A percentile compares a stretch with the other conserved stretches of the same genome.
These are phyloP conservation scores for Bugula neritina DNA, from an alignment of 2,888 invertebrate genomes.

Conservation along the genomic window DNA sequence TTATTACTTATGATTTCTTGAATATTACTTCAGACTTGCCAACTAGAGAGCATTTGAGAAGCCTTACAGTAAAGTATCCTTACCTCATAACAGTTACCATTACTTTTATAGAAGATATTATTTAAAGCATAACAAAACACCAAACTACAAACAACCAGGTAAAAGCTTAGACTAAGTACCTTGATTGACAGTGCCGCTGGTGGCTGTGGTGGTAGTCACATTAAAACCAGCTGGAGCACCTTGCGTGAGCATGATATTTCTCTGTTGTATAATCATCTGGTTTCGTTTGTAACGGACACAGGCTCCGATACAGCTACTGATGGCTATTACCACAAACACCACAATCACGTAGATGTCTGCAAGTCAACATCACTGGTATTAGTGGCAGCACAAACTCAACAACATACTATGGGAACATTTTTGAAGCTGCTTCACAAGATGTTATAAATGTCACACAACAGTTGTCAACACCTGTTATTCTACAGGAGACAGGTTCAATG, in stretches of 20 bases:
- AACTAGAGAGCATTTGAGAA: too few species aligned
- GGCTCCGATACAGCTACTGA: constrained; percentile 22
- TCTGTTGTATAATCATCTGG: constrained; percentile 13
- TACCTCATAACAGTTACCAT: too few species aligned
- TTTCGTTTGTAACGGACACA: constrained; percentile 20
- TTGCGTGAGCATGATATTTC: neutral
- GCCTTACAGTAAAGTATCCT: too few species aligned
- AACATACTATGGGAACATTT: neutral
- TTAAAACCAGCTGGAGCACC: neutral
- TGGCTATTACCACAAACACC: constrained; percentile 14
- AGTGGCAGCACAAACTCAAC: neutral
- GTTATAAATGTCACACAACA: too few species aligned
- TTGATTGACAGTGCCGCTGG: neutral
- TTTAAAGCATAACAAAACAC: too few species aligned
- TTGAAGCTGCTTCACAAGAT: too few species aligned
- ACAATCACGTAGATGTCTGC: constrained; percentile 18
- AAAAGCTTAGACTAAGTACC: too few species aligned
- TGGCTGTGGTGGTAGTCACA: neutral
- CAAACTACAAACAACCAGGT: too few species aligned
- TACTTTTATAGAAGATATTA: neutral
- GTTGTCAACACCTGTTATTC: too few species aligned
- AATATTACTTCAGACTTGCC: too few species aligned
- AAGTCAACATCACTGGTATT: neutral
- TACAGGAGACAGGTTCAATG: too few species aligned
- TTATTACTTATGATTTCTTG: too few species aligned